Percentiles rank a stretch among this genome's conserved stretches.
Conservation (phyloP, 2,797 vertebrate species). For the Spinus pinus region DNA sequence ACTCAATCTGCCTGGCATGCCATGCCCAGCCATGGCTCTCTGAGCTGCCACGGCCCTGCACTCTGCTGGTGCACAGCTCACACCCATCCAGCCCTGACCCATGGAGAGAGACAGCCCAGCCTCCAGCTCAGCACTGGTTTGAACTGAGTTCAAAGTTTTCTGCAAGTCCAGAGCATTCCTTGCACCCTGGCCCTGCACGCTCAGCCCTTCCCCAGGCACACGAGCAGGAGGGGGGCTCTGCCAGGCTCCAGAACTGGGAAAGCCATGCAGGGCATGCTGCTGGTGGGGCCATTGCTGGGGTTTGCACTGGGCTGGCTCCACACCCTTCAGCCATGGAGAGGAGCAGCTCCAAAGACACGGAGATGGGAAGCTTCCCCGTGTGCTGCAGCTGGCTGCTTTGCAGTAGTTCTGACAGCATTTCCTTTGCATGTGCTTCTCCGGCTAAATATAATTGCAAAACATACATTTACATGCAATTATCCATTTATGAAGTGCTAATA, state of each 20-base stretch:
- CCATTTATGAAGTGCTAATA: neutral
- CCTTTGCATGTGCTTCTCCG: neutral
- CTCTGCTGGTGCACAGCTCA: neutral
- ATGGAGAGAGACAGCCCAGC: accelerated
- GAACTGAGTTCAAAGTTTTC: neutral
- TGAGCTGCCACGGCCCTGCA: accelerated
- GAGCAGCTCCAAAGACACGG: neutral
- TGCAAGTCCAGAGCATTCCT: neutral
- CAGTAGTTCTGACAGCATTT: neutral
- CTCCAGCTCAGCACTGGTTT: neutral
- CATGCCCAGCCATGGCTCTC: neutral
- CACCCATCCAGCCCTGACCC: neutral
- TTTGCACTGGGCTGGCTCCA: neutral
- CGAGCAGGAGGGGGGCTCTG: neutral
- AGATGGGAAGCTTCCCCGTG: neutral
- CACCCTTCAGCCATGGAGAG: accelerated
- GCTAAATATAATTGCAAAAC: neutral
- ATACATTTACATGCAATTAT: neutral
- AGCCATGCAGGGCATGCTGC: neutral
- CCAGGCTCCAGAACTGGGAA: neutral
- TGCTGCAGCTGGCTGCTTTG: neutral
- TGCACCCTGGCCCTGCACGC: accelerated
- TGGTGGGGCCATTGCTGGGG: neutral
- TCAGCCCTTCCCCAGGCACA: neutral
- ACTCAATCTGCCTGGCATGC: neutral